These are phyloP conservation scores for Paraplagusia blochii DNA, from an alignment of 2,113 vertebrate genomes.

Conservation along the genomic window DNA sequence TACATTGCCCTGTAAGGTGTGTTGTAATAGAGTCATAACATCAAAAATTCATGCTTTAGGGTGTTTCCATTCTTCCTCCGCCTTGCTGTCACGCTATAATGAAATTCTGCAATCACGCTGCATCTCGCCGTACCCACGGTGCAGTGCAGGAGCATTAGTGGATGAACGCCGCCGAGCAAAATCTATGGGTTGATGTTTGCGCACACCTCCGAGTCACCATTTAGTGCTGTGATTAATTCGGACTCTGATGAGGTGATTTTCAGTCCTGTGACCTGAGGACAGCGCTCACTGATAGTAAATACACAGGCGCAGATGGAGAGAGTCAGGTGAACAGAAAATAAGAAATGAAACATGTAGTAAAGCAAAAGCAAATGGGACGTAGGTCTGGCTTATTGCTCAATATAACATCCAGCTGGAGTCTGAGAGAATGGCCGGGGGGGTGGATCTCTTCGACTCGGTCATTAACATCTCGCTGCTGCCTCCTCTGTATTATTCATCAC, in stretches of 20 bases:
- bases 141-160: conserved; percentile 26
- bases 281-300: conserved; percentile 17
- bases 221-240: conserved; percentile 50
- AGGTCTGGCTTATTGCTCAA: conserved; percentile 18
- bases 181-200: conserved; percentile 30
- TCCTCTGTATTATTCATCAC: conserved; percentile 29
- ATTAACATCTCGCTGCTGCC: conserved; percentile 32
- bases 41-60: conserved; percentile 41
- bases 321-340: conserved; percentile 15
- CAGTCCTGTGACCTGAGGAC: conserved; percentile 16
- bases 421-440: conserved; percentile 2
- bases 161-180: conserved; percentile 43
- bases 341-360: conserved; percentile 24
- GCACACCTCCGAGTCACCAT: conserved; percentile 38
- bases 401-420: conserved; percentile 38
- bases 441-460: conserved; percentile 25
- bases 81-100: conserved; percentile 27
- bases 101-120: conserved; percentile 28
- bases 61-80: conserved; percentile 5
- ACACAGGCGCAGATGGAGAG: background rate
- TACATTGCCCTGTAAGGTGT: conserved; percentile 16
- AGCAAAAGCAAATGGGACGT: conserved; percentile 39
- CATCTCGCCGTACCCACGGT: conserved; percentile 4
- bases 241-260: conserved; percentile 23
- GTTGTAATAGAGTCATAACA: conserved; percentile 34